Conservation (phyloP, 2,797 vertebrate genomes). For the Argya squamiceps region DNA sequence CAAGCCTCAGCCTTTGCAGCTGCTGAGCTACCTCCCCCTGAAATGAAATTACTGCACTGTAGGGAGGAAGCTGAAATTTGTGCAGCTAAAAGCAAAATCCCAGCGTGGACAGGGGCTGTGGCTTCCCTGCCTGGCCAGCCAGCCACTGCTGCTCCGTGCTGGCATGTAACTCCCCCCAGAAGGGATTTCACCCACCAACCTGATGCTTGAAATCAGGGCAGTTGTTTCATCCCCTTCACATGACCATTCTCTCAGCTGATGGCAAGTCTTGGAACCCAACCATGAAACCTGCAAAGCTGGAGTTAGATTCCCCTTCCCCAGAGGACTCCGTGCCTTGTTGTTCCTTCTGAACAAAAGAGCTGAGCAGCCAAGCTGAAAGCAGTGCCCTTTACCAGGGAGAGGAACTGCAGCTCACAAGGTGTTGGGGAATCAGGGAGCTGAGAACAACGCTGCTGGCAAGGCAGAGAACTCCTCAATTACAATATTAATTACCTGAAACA, state of each 20-base stretch:
- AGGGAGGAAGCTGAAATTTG: constrained; percentile 6
- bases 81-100: not conserved
- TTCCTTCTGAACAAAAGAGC: not conserved
- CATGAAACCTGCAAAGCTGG: not conserved
- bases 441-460: not conserved
- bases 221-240: not conserved
- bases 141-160: not conserved
- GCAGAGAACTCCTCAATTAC: not conserved
- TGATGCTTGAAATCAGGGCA: not conserved
- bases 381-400: not conserved
- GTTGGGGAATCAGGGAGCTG: not conserved
- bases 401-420: not conserved
- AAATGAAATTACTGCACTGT: not conserved
- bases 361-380: constrained; percentile 9
- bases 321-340: not conserved
- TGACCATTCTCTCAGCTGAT: not conserved
- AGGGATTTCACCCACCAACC: not conserved
- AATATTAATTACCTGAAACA: constrained; percentile 34
- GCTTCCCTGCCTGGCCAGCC: not conserved
- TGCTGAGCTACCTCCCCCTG: not conserved
- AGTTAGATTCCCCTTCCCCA: not conserved
- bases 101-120: not conserved
- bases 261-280: not conserved
- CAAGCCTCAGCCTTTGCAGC: not conserved
- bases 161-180: not conserved